Base-by-base conservation (phyloP, 1,140 invertebrate genomes). In the Sminthurinus signatus region DNA sequence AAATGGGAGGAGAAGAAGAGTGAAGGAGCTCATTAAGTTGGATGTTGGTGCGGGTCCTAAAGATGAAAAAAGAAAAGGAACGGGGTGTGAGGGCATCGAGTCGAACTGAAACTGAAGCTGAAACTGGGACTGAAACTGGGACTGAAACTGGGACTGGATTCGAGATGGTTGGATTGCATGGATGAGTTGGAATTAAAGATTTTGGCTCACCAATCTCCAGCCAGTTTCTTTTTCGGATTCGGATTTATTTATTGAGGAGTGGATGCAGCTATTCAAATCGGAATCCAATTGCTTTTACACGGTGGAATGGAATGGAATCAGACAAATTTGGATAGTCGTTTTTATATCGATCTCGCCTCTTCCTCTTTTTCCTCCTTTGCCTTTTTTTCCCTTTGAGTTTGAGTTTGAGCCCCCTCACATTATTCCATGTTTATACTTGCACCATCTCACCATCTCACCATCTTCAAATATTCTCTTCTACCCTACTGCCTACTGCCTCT, bases 101-200 rank as follows among this genome's bases (percentile, higher is more conserved):
- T 39, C 17, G 8, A 39, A 39, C 36, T 39, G 8, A 8, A 39
- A 39, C 36, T n/a, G n/a, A n/a, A n/a, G n/a, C n/a, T n/a, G n/a
- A n/a, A n/a, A n/a, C n/a, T n/a, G n/a, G n/a, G n/a, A n/a, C n/a
- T n/a, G n/a, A n/a, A n/a, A n/a, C n/a, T n/a, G n/a, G n/a, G n/a
- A 17, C 36, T 39, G 17, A 39, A 39, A 39, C 36, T 10, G 17
- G 8, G 17, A 17, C 8, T 10, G 36, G 19, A 21, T 46, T n/a
- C 19, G 5, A 4, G 10, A 46, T 17, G 21, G 4, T 10, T 46
- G 44, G 15, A 36, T 46, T 46, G 44, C 44, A 14, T 39, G 36
- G 8, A 39, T 19, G 44, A 46, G 44, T 21, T 46, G 44, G 44
- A 46, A 46, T 46, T 46, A 46, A 46, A 46, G 44, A 46, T 46